Evolutionary conservation across 2,888 invertebrate species (phyloP), one percentile per base, ranked within the genome.

Genomic region (Caenorhabditis angaria): DNA sequence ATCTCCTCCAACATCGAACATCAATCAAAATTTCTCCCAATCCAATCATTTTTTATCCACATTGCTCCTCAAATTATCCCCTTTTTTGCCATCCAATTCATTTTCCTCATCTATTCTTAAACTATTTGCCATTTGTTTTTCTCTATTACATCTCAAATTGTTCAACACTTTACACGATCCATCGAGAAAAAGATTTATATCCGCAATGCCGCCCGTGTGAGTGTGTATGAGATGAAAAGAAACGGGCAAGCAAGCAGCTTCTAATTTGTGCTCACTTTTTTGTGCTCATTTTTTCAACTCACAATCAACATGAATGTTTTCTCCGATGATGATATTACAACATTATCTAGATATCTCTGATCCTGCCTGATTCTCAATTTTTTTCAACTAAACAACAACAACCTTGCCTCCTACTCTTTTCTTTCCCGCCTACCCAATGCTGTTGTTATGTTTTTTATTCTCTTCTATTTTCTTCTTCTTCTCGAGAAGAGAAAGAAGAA

Each of bases 121-220:
- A 41, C 41, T 41, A 41, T 41, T 14, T 41, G 41, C 41, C 41
- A 41, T 41, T 41, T 41, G 41, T 41, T 41, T 41, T 41, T 41
- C 41, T 41, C 41, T 41, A 41, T 12, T 41, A 18, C 41, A 41
- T 41, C 41, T 18, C 14, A 12, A 41, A 41, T 41, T 41, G 41
- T 41, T 41, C 41, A 41, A 41, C 41, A 41, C 41, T 41, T 41
- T 41, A 41, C 41, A 41, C 41, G 41, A 41, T 41, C 41, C 14
- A 41, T 41, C 10, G 41, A 14, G 18, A 41, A 41, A 41, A 41
- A 41, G 41, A 41, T 41, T 41, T 41, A 41, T 41, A 41, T 41
- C 41, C 41, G 18, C 41, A 41, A 41, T 41, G 3, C 41, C 41
- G 41, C 41, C 41, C 41, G 41, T 41, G 41, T 41, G 41, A 32